Conservation (phyloP, 35 echinoderm and acorn worm genomes). For the Hemicentrotus pulcherrimus region DNA sequence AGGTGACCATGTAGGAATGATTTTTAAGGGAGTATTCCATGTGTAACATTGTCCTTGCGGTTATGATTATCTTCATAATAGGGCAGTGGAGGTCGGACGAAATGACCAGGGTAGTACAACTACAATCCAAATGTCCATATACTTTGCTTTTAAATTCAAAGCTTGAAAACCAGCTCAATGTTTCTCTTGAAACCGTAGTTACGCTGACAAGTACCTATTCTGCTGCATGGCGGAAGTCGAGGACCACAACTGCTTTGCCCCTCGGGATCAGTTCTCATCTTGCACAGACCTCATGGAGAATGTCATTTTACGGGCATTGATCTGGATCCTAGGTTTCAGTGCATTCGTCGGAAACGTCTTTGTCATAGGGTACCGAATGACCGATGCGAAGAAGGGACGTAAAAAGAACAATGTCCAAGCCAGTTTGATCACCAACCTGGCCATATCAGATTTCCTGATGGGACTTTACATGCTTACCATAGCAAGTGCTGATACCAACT, state of each 20-base stretch:
- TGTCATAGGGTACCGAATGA: constrained; percentile 69
- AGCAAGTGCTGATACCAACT: neutral
- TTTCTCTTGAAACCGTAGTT: constrained; percentile 40
- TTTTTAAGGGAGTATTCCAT: too few relatives aligned
- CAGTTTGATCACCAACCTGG: constrained; percentile 29
- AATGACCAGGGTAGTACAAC: too few relatives aligned
- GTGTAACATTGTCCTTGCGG: too few relatives aligned
- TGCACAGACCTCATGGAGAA: constrained; percentile 86
- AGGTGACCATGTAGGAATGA: too few relatives aligned
- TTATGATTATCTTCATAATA: too few relatives aligned
- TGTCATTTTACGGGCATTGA: constrained; percentile 59
- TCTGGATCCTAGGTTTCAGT: constrained; percentile 83
- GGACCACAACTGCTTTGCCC: constrained; percentile 46
- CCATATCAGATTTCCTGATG: constrained; percentile 23
- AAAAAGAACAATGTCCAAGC: constrained; percentile 43
- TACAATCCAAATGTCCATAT: neutral
- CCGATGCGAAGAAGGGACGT: neutral
- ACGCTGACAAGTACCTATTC: constrained; percentile 66
- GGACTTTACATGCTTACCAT: constrained; percentile 25
- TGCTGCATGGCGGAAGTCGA: constrained; percentile 55
- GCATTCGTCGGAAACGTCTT: constrained; percentile 79
- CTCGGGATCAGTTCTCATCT: constrained; percentile 80
- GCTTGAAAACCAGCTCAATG: neutral
- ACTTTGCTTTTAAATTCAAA: neutral
- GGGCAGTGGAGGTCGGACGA: too few relatives aligned